Percentiles rank a stretch among this genome's conserved stretches.
These are phyloP conservation scores for Petrosia ficiformis DNA, from an alignment of 37 sponge, comb jelly and placozoan genomes.

Conservation along the genomic window DNA sequence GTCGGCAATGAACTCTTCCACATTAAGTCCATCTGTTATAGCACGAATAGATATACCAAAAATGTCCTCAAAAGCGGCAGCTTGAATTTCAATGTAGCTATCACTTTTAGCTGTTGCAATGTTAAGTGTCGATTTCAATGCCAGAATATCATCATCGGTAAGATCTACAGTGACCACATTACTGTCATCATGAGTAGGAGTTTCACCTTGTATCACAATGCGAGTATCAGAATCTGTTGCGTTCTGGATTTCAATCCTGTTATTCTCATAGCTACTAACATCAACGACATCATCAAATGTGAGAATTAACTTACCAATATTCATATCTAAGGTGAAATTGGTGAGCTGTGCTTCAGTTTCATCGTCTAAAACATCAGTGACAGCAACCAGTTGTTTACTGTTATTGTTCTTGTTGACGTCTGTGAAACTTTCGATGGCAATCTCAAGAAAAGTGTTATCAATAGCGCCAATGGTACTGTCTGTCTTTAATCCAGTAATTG, in stretches of 20 bases:
- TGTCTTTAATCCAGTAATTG: constrained; percentile 59
- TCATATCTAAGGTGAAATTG: constrained; percentile 61
- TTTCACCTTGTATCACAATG: constrained; percentile 10
- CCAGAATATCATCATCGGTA: constrained; percentile 17
- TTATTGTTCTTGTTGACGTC: constrained; percentile 44
- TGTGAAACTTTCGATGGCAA: constrained; percentile 16
- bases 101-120: constrained; percentile 30
- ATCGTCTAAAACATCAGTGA: constrained; percentile 33
- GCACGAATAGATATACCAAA: constrained; percentile 46
- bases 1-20: constrained; percentile 45
- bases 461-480: constrained; percentile 42
- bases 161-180: constrained; percentile 35
- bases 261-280: not conserved
- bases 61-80: constrained; percentile 66
- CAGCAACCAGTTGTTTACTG: not conserved
- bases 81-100: constrained; percentile 57
- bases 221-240: not conserved
- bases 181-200: constrained; percentile 15
- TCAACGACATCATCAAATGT: constrained; percentile 73
- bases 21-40: constrained; percentile 60
- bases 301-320: constrained; percentile 40
- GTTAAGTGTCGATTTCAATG: constrained; percentile 35
- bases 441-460: constrained; percentile 41
- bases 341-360: constrained; percentile 27
- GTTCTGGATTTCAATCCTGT: constrained; percentile 31